These are phyloP conservation scores for Pseudomyrmex concolor DNA, from an alignment of 1,140 invertebrate genomes.

Conservation along the genomic window DNA sequence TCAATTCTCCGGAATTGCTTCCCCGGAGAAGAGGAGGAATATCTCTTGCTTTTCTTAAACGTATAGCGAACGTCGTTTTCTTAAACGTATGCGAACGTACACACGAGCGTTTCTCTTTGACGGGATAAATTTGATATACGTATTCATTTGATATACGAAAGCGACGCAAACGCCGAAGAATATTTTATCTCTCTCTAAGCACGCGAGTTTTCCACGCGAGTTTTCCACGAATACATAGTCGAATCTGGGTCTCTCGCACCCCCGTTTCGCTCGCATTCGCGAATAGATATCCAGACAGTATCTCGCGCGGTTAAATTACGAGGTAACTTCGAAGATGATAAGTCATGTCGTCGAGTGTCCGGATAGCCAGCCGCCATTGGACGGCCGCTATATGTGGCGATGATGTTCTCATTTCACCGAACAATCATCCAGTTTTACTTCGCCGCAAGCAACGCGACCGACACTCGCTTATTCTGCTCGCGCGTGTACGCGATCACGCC, in stretches of 20 bases:
- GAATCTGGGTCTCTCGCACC: neutral
- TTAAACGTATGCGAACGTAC: neutral
- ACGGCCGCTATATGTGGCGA: neutral
- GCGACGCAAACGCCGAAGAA: neutral
- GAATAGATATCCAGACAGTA: slow-evolving; percentile 1
- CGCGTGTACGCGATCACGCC: neutral
- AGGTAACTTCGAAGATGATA: slow-evolving; percentile 3
- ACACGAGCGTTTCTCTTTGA: neutral
- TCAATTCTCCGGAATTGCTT: neutral
- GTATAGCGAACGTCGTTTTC: neutral
- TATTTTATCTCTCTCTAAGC: neutral
- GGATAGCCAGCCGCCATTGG: neutral
- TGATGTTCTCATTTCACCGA: slow-evolving; percentile 46
- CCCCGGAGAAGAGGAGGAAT: neutral
- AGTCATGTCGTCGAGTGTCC: slow-evolving; percentile 7
- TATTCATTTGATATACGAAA: slow-evolving; percentile 21
- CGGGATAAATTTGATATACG: neutral
- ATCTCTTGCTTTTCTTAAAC: slow-evolving; percentile 8
- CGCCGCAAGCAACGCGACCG: neutral
- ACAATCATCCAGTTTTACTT: slow-evolving; percentile 10
- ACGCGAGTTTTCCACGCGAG: neutral
- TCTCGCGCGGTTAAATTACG: slow-evolving; percentile 3
- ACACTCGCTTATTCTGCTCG: neutral
- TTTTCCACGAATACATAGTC: neutral
- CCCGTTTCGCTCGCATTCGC: neutral